Evolutionary conservation across 2,797 vertebrate species (phyloP).

Genomic region (Amniataba percoides): DNA sequence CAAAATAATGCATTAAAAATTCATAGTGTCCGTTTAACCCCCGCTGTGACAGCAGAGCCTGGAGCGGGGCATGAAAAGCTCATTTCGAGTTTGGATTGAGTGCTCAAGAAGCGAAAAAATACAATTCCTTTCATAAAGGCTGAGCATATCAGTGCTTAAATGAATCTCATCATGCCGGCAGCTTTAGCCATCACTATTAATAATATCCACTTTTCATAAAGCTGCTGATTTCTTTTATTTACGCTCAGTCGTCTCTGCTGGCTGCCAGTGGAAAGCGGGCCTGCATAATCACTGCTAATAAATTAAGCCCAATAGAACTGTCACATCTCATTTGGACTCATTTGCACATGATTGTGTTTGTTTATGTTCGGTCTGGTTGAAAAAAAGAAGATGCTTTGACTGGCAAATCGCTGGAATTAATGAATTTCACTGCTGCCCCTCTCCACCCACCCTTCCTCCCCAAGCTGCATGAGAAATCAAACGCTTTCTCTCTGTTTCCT

Average conservation of each 20-base stretch:
- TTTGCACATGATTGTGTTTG: slow-evolving; percentile 85
- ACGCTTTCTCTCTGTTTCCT: slow-evolving; percentile 65
- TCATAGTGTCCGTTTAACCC: slow-evolving; percentile 59
- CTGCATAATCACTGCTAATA: slow-evolving; percentile 84
- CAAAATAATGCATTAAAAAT: slow-evolving; percentile 59
- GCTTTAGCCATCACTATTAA: slow-evolving; percentile 80
- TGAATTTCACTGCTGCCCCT: slow-evolving; percentile 73
- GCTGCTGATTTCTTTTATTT: slow-evolving; percentile 83
- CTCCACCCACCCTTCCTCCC: slow-evolving; percentile 29
- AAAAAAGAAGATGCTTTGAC: slow-evolving; percentile 75
- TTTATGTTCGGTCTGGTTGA: slow-evolving; percentile 79
- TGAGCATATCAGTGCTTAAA: slow-evolving; percentile 66
- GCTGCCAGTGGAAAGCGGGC: slow-evolving; percentile 72
- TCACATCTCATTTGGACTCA: slow-evolving; percentile 85
- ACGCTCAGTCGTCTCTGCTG: slow-evolving; percentile 69
- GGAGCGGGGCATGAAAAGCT: slow-evolving; percentile 45
- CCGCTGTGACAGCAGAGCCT: slow-evolving; percentile 45
- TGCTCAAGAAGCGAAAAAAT: slow-evolving; percentile 54
- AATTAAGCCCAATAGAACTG: slow-evolving; percentile 85
- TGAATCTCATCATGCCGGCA: slow-evolving; percentile 78
- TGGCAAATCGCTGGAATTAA: slow-evolving; percentile 83
- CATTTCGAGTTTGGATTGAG: slow-evolving; percentile 59
- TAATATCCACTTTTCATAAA: slow-evolving; percentile 83
- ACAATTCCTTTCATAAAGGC: slow-evolving; percentile 63
- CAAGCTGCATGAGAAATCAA: slow-evolving; percentile 68